Conservation (phyloP, 1,140 invertebrate species). For the Platorchestia sp. region DNA sequence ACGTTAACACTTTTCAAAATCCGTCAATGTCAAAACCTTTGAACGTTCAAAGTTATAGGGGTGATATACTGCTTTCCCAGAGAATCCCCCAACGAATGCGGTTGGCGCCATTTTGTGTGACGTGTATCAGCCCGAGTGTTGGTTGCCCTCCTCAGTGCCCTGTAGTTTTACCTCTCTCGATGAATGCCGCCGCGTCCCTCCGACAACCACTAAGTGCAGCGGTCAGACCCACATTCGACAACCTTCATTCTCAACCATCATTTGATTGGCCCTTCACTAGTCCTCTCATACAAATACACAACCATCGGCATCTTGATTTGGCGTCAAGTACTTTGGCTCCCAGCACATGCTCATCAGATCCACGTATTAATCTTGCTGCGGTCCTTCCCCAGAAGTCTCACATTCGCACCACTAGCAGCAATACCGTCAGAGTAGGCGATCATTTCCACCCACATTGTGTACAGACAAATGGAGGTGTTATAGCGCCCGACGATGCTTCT, state of each 20-base stretch:
- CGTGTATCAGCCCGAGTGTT: neutral
- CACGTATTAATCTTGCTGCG: neutral
- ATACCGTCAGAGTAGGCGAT: neutral
- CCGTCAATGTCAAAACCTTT: neutral
- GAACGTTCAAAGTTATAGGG: neutral
- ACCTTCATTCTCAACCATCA: neutral
- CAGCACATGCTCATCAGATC: neutral
- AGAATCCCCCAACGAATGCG: neutral
- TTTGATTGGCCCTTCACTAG: slow-evolving; percentile 13
- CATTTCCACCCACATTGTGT: neutral
- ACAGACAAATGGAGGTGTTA: neutral
- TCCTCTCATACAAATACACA: slow-evolving; percentile 4
- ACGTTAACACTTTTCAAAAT: neutral
- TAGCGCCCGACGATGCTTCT: neutral
- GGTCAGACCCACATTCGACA: neutral
- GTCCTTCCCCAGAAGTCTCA: neutral
- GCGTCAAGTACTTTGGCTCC: neutral
- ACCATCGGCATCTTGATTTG: neutral
- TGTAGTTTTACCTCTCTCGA: slow-evolving; percentile 10
- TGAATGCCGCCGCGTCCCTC: neutral
- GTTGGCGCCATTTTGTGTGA: slow-evolving; percentile 21
- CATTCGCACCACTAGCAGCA: neutral
- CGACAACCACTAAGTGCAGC: neutral
- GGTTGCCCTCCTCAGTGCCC: neutral
- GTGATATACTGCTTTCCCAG: neutral